Base-by-base conservation (phyloP, 1,140 invertebrate genomes). In the Vanessa tameamea region DNA sequence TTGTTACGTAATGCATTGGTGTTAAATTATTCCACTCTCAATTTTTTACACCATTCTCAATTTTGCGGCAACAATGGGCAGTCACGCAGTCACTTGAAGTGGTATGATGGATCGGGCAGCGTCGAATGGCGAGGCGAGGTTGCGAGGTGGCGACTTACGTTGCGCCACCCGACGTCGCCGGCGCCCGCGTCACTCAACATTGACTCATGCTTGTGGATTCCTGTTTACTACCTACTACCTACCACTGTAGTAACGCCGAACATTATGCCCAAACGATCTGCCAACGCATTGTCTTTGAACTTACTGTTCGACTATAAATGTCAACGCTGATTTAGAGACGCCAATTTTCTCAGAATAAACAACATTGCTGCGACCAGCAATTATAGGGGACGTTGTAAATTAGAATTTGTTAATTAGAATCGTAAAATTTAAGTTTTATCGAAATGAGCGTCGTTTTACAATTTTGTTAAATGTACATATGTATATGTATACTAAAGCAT, bases 241-340 rank as follows among this genome's bases (percentile, higher is more conserved):
- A 84, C 83, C 78, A 83, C 79, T 78, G 80, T 82, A 86, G 79
- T 87, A 87, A 85, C 85, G 72, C 78, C 77, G 79, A 86, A 85
- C 80, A 87, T 89, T 89, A 89, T 89, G 83, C 86, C 87, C 87
- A 91, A 89, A 89, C 86, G 85, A 89, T 87, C 87, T 90, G 86
- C 89, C 88, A 90, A 90, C 89, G 87, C 89, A 89, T 89, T 91
- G 86, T 91, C 87, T 90, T 89, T 90, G 84, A 91, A 89, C 87
- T 91, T 87, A 90, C 88, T 87, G 84, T 87, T 81, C 78, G 77
- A 70, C 81, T 79, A 86, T 89, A 82, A 90, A 89, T 85, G 87
- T 87, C 85, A 82, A 75, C 81, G 79, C 68, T 89, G 84, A 88
- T 91, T 87, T 89, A 87, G 75, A 72, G 73, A 69, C 73, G 67